These are phyloP conservation scores for Rynchops niger DNA, from an alignment of 2,113 vertebrate genomes.

Conservation along the genomic window DNA sequence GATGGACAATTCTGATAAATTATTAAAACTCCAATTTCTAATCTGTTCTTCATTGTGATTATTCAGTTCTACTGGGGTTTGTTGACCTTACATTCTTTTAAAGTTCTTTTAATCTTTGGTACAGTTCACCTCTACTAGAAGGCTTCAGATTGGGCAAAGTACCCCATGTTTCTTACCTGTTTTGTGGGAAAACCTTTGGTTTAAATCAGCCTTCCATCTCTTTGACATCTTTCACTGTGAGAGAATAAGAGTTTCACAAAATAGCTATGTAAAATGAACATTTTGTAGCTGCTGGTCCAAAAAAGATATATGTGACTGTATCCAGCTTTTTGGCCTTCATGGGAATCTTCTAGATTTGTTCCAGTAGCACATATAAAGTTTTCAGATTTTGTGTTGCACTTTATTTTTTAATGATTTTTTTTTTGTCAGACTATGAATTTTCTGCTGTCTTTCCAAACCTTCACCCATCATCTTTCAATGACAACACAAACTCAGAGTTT, in stretches of 20 bases:
- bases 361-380: not conserved
- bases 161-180: not conserved
- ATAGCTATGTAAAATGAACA: not conserved
- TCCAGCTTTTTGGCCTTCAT: not conserved
- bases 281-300: not conserved
- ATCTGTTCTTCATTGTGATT: not conserved
- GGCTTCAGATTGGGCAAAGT: not conserved
- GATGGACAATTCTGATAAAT: not conserved
- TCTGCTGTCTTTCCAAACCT: not conserved
- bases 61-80: not conserved
- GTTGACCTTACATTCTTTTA: not conserved
- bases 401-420: not conserved
- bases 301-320: not conserved
- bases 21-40: not conserved
- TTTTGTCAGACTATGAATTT: not conserved
- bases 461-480: not conserved
- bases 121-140: not conserved
- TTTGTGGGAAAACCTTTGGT: not conserved
- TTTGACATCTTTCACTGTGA: not conserved
- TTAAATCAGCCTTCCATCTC: not conserved
- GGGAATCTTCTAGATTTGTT: not conserved
- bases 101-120: not conserved
- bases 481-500: not conserved
- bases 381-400: not conserved
- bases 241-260: not conserved